Conservation (phyloP, 92 coral and sea anemone species). For the Parazoanthus darwini region DNA sequence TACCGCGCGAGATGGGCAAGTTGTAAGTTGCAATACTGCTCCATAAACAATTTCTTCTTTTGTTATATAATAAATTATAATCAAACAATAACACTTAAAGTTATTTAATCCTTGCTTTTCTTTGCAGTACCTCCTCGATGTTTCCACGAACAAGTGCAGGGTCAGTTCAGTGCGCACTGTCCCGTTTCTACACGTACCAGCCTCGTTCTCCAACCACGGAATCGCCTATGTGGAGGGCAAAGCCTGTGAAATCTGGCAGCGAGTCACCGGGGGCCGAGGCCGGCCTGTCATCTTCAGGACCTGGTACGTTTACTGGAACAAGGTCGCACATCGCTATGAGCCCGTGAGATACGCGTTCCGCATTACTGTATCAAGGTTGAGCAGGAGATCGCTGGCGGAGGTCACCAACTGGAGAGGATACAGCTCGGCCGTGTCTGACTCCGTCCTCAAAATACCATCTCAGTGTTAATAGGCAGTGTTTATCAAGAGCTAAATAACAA, state of each 20-base stretch:
- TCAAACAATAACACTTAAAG: too few species aligned
- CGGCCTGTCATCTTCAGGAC: not conserved
- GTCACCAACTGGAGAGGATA: not conserved
- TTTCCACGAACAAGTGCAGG: not conserved
- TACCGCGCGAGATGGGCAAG: too few species aligned
- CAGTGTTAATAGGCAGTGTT: not conserved
- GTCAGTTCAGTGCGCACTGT: not conserved
- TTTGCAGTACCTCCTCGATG: slow-evolving; percentile 13
- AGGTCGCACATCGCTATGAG: not conserved
- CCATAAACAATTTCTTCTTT: too few species aligned
- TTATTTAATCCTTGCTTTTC: not conserved
- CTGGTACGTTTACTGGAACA: slow-evolving; percentile 14
- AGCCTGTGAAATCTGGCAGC: not conserved
- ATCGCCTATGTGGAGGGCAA: not conserved
- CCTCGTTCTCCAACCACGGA: not conserved
- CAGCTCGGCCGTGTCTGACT: not conserved
- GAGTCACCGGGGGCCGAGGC: not conserved
- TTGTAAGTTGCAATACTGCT: too few species aligned
- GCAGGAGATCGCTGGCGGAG: too few species aligned
- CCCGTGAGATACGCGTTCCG: not conserved
- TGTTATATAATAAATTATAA: too few species aligned
- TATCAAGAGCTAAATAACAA: too few species aligned
- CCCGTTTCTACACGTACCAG: slow-evolving; percentile 4
- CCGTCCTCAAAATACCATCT: not conserved
- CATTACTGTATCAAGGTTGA: too few species aligned